phyloP scores from a whole-genome alignment of 2,113 vertebrate genomes.

The Origma solitaria region DNA sequence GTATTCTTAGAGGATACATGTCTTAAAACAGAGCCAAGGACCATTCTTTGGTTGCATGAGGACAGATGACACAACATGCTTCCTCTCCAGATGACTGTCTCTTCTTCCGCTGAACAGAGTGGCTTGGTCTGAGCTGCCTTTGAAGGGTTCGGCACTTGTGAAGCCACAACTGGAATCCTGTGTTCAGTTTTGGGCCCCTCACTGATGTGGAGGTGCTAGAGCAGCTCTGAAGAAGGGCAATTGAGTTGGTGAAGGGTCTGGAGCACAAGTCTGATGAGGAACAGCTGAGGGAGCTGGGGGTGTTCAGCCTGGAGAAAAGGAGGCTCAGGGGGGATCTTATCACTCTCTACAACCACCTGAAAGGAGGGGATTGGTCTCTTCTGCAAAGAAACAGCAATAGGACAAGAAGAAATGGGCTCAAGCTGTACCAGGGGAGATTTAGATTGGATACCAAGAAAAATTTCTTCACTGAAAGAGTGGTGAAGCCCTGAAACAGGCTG shows the following conservation, averaged over 20 bases:
- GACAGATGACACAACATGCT: not conserved
- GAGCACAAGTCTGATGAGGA: not conserved
- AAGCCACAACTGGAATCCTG: not conserved
- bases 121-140: not conserved
- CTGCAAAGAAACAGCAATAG: not conserved
- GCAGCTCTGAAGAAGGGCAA: not conserved
- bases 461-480: accelerated
- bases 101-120: not conserved
- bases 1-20: not conserved
- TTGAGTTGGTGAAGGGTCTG: not conserved
- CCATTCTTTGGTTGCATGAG: not conserved
- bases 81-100: not conserved
- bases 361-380: accelerated
- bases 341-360: not conserved
- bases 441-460: not conserved
- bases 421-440: not conserved
- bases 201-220: not conserved
- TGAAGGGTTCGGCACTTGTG: not conserved
- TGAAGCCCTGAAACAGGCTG: not conserved
- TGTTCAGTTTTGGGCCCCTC: not conserved
- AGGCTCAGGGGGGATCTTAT: not conserved
- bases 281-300: accelerated
- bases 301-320: not conserved
- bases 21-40: not conserved
- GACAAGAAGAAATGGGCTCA: not conserved